These are phyloP conservation scores for Tinamus guttatus DNA, from an alignment of 2,113 vertebrate genomes.

Conservation along the genomic window DNA sequence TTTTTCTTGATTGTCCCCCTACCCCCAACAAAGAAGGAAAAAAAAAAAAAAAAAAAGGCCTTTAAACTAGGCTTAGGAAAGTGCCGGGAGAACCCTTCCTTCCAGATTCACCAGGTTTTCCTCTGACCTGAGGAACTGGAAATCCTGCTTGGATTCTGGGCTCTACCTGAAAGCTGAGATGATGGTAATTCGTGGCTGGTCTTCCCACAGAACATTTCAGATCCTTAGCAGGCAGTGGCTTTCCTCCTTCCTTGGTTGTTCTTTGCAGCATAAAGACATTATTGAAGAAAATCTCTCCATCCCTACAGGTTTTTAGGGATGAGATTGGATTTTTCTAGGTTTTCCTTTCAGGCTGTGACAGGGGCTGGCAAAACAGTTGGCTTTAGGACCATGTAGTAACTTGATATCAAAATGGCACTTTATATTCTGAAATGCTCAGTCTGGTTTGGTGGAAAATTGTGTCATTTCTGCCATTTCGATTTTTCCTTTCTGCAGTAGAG, in stretches of 20 bases:
- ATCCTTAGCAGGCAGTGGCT: background rate
- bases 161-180: background rate
- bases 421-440: background rate
- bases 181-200: background rate
- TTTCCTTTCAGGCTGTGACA: background rate
- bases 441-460: background rate
- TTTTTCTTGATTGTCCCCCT: no score
- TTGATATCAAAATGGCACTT: background rate
- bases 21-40: no score
- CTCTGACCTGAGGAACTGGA: background rate
- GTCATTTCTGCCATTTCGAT: no score
- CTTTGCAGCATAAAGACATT: background rate
- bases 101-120: background rate
- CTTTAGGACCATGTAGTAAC: background rate
- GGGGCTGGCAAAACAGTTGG: background rate
- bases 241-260: background rate
- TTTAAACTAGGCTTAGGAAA: no score
- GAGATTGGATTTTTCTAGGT: background rate
- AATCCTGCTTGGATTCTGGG: background rate
- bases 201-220: rapidly evolving
- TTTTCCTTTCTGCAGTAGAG: background rate
- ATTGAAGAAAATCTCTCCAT: background rate
- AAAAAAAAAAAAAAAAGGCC: no score
- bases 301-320: background rate
- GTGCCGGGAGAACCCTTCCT: background rate